phyloP scores from a whole-genome alignment of 2,797 vertebrate genomes.

The Novumbra hubbsi region DNA sequence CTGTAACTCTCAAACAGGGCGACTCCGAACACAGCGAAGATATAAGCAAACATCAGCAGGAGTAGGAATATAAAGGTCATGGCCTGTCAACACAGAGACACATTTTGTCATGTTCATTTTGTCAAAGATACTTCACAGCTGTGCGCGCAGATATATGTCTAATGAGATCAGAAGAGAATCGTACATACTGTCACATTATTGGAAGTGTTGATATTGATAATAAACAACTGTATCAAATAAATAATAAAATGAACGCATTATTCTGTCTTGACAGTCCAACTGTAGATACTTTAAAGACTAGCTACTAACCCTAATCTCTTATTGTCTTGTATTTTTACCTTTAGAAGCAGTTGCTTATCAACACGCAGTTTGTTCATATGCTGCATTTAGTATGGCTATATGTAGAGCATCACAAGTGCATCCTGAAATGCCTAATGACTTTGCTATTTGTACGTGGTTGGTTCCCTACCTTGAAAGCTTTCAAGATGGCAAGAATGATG shows the following conservation, averaged over 20 bases:
- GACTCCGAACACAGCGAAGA: slow-evolving; percentile 65
- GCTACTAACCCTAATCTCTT: no score
- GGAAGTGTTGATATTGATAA: no score
- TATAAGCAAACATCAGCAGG: slow-evolving; percentile 63
- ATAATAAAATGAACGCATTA: no score
- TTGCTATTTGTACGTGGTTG: background rate
- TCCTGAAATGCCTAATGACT: no score
- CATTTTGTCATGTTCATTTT: background rate
- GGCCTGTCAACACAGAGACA: slow-evolving; percentile 37
- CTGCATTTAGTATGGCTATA: no score
- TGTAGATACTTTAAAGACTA: no score
- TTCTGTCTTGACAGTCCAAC: no score
- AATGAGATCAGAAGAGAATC: background rate
- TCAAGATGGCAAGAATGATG: slow-evolving; percentile 61
- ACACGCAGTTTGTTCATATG: no score
- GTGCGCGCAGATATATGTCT: background rate
- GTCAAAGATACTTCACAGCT: background rate
- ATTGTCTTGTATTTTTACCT: no score
- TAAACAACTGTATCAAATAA: no score
- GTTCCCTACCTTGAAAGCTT: slow-evolving; percentile 61
- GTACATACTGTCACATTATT: background rate
- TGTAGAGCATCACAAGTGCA: no score
- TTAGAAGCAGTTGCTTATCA: no score
- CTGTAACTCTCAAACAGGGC: slow-evolving; percentile 64
- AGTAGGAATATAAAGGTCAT: slow-evolving; percentile 60